Percentiles rank a stretch among this genome's conserved stretches.
Conservation (phyloP, 2,113 vertebrate species). For the Petroica traversi region DNA sequence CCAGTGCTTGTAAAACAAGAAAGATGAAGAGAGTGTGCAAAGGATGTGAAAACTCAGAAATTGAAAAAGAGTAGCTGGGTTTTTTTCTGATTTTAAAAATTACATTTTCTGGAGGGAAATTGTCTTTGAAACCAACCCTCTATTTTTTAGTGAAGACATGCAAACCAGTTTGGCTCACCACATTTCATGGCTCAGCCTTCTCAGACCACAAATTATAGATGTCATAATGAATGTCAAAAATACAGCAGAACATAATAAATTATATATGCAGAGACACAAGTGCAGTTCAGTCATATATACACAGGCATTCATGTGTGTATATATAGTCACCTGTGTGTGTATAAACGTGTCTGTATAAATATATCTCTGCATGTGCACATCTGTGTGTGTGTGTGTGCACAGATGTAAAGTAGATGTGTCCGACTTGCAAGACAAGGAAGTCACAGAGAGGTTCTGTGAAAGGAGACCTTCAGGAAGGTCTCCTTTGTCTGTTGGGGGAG, state of each 20-base stretch:
- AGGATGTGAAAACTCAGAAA: neutral
- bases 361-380: neutral
- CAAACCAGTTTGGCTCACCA: neutral
- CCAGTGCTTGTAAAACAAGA: neutral
- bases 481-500: neutral
- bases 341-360: neutral
- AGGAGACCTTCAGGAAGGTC: neutral
- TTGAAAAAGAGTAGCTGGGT: neutral
- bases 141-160: slow-evolving; percentile 4
- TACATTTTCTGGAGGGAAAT: neutral
- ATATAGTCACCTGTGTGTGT: neutral
- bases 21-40: neutral
- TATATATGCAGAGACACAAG: neutral
- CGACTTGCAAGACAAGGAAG: neutral
- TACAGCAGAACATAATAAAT: neutral
- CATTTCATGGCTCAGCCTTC: slow-evolving; percentile 23
- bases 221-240: slow-evolving; percentile 49
- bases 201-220: slow-evolving; percentile 57
- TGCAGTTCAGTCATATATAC: neutral
- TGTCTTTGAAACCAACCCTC: neutral
- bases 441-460: neutral
- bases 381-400: too few relatives aligned
- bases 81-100: neutral
- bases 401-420: neutral
- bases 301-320: neutral